Evolutionary conservation across 2,113 vertebrate genomes (phyloP).

Genomic region (Cnemophilus loriae): DNA sequence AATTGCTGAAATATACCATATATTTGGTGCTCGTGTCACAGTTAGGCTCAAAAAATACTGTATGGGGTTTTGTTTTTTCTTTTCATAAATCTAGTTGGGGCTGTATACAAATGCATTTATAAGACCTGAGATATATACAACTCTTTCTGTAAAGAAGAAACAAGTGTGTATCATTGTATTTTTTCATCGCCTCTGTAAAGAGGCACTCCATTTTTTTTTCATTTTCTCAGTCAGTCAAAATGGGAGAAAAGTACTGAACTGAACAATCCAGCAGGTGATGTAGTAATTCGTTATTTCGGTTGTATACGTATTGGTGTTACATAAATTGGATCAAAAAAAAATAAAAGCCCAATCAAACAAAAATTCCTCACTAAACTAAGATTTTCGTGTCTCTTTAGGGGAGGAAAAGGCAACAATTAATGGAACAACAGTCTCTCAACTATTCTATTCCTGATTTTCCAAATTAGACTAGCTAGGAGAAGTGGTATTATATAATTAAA

Average conservation of each 20-base stretch:
- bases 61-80: not conserved
- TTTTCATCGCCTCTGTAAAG: not conserved
- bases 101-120: not conserved
- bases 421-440: not conserved
- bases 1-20: not conserved
- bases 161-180: not conserved
- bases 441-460: not conserved
- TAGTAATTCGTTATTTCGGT: not conserved
- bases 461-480: not conserved
- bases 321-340: not conserved
- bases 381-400: not conserved
- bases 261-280: not conserved
- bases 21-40: not conserved
- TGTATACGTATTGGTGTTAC: not conserved
- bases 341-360: not conserved
- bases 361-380: not conserved
- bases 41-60: not conserved
- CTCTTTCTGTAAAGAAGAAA: not conserved
- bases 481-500: not conserved
- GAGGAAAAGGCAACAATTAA: not conserved
- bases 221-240: not conserved
- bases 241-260: not conserved
- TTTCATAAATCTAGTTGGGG: not conserved
- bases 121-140: not conserved
- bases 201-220: not conserved